phyloP scores from a whole-genome alignment of 2,888 invertebrate species.

The Pandemis cinnamomeana region DNA sequence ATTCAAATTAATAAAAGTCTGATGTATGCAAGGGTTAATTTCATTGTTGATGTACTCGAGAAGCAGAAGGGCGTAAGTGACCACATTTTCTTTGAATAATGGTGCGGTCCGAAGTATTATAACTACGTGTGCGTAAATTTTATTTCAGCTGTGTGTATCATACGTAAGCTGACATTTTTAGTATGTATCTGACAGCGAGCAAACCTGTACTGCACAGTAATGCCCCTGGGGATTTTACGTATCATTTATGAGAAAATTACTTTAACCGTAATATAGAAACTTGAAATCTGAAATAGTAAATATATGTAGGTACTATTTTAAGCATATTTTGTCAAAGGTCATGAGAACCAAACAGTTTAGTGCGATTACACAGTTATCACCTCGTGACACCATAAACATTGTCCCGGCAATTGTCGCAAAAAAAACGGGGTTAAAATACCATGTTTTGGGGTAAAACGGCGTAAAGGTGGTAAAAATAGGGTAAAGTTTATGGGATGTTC shows the following conservation, averaged over 20 bases:
- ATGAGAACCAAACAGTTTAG: constrained; percentile 63
- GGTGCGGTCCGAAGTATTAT: neutral
- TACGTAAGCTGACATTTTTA: no score
- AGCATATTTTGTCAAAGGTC: constrained; percentile 49
- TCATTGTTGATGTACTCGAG: constrained; percentile 33
- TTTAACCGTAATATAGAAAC: no score
- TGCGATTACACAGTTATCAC: constrained; percentile 72
- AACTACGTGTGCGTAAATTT: neutral
- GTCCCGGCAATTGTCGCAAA: constrained; percentile 69
- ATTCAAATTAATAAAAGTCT: constrained; percentile 82
- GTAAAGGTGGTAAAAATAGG: constrained; percentile 28
- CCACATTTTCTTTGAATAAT: neutral
- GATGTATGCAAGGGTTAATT: constrained; percentile 72
- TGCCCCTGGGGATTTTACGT: no score
- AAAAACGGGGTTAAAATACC: constrained; percentile 78
- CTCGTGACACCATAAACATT: constrained; percentile 75
- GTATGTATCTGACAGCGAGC: no score
- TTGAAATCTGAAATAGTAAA: no score
- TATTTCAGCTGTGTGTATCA: neutral
- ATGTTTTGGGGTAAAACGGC: constrained; percentile 77
- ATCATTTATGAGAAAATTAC: no score
- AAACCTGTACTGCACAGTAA: no score
- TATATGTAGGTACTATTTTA: neutral
- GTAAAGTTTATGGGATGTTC: constrained; percentile 61
- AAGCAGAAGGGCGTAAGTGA: constrained; percentile 22